Percentiles rank a stretch among this genome's conserved stretches.
Conservation (phyloP, 2,888 invertebrate genomes). For the Lithophane semibrunnea region DNA sequence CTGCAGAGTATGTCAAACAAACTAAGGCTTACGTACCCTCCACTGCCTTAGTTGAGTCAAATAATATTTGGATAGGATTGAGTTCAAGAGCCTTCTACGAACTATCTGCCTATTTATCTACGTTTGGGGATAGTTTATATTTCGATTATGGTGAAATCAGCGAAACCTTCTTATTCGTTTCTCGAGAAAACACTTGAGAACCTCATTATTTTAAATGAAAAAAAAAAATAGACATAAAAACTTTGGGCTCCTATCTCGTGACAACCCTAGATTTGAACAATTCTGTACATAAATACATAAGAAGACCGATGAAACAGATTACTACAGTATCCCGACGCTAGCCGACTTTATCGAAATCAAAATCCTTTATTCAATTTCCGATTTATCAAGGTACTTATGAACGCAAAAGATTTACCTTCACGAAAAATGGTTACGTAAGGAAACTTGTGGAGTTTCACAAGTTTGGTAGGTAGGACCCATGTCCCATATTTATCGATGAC, state of each 20-base stretch:
- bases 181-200: background rate
- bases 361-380: constrained; percentile 64
- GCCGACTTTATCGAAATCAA: constrained; percentile 34
- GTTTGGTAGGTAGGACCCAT: background rate
- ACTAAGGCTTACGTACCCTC: background rate
- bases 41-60: background rate
- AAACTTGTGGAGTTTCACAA: constrained; percentile 27
- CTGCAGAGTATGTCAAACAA: background rate
- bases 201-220: background rate
- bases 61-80: constrained; percentile 23
- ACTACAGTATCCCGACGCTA: constrained; percentile 23
- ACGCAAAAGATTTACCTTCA: constrained; percentile 42
- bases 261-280: constrained; percentile 19
- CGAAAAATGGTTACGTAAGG: constrained; percentile 30
- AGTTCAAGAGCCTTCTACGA: background rate
- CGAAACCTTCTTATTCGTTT: background rate
- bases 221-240: too few relatives aligned
- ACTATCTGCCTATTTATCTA: background rate
- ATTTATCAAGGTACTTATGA: constrained; percentile 43
- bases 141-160: background rate
- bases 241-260: background rate
- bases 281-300: constrained; percentile 16
- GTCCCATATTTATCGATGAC: background rate
- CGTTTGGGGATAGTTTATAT: background rate
- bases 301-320: constrained; percentile 28